Base-by-base conservation (phyloP, 2,113 vertebrate genomes). In the Neolamprologus devosi region DNA sequence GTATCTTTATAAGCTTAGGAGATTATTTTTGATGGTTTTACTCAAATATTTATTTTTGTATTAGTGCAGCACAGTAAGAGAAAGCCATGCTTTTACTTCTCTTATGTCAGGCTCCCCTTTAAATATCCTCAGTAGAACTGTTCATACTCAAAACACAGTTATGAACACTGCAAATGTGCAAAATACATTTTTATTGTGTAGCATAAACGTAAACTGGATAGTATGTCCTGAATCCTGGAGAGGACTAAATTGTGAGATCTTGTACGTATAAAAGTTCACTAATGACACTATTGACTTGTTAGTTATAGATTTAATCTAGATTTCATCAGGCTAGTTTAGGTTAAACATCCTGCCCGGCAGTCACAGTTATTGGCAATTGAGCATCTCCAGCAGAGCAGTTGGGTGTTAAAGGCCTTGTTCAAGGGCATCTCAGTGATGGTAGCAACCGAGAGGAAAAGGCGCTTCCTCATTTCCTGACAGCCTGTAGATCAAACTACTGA, bases 1-100 rank as follows among this genome's bases (percentile, higher is more conserved):
- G 42, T 83, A 70, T 87, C 83, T 88, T 90, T 82, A 65, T 21
- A 9, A 83, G 89, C 80, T 85, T 87, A 82, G 19, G 30, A 54
- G 85, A 82, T 90, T 90, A 83, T 81, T 83, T 82, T 87, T 53
- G 9, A 30, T 63, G 81, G 81, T 73, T 87, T 81, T 26, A 49
- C 49, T 7, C 35, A 83, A 82, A 84, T 84, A 13, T 80, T 53
- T 49, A 78, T 49, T 85, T 78, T n/a, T 81, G 35, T 26, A 82
- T 86, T 28, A 16, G 33, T 82, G 81, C 51, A 73, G 73, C 16
- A 19, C 23, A 58, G 54, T 23, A 30, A 80, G 23, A 83, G 2
- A 23, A 5, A 70, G 87, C 4, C 23, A 4, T 21, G 7, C 26
- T 54, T 14, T 16, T 10, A 37, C 9, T 14, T 45, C 9, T 47